These are phyloP conservation scores for Oithona nana DNA, from an alignment of 2,888 invertebrate species.

Conservation along the genomic window DNA sequence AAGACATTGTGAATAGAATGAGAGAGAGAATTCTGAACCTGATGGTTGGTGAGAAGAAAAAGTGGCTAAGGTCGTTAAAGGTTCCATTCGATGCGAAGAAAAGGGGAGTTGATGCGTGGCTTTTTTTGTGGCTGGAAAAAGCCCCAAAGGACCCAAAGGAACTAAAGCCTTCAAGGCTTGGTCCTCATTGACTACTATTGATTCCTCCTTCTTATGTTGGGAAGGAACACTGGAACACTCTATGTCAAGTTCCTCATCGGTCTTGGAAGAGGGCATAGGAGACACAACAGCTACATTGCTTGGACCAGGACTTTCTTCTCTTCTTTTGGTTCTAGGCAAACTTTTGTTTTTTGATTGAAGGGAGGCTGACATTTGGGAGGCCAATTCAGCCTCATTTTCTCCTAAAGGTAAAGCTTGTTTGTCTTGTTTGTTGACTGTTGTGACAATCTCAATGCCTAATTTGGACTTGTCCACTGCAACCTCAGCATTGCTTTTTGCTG, in stretches of 20 bases:
- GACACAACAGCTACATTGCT: conserved; percentile 16
- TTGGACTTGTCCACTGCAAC: not conserved
- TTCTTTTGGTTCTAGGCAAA: conserved; percentile 5
- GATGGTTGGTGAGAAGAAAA: no score
- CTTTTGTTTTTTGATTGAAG: not conserved
- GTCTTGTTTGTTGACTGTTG: not conserved
- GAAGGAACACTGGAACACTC: no score
- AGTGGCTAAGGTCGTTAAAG: no score
- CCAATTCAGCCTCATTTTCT: conserved; percentile 11
- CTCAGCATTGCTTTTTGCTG: not conserved
- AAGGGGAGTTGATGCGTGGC: conserved; percentile 5
- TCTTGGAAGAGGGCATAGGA: conserved; percentile 16
- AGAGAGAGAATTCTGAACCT: no score
- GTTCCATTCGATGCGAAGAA: no score
- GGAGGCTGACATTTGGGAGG: not conserved
- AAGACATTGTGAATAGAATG: no score
- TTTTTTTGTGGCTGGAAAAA: not conserved
- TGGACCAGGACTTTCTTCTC: conserved; percentile 2
- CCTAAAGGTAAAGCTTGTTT: not conserved
- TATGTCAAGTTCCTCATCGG: not conserved
- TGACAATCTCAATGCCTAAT: not conserved
- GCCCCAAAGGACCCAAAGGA: conserved; percentile 7
- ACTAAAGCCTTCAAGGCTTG: not conserved
- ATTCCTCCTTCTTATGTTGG: no score
- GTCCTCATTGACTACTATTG: no score